Percentiles rank a stretch among this genome's conserved stretches.
Evolutionary conservation across 2,888 invertebrate genomes (phyloP).

Genomic region (Lottia scabra): DNA sequence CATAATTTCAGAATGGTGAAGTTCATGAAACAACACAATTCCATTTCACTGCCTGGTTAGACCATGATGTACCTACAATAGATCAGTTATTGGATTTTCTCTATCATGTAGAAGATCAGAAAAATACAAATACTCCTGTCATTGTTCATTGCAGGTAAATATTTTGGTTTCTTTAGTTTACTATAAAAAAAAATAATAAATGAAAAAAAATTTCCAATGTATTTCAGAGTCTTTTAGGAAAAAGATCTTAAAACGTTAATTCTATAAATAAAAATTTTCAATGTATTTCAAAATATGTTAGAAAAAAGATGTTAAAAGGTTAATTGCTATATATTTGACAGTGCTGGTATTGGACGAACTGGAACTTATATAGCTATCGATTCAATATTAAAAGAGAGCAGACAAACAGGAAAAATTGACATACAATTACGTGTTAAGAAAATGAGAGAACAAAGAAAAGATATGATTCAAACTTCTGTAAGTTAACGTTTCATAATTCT

Average conservation of each 20-base stretch:
- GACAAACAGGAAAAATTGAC: slow-evolving; percentile 8
- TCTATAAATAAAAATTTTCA: no score
- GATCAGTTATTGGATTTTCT: slow-evolving; percentile 22
- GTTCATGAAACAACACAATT: slow-evolving; percentile 10
- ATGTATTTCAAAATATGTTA: no score
- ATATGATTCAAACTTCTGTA: slow-evolving; percentile 18
- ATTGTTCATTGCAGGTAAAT: slow-evolving; percentile 23
- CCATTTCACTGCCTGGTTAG: slow-evolving; percentile 21
- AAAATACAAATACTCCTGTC: slow-evolving; percentile 5
- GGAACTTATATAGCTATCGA: slow-evolving; percentile 23
- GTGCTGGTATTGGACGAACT: slow-evolving; percentile 19
- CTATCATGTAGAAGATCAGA: slow-evolving; percentile 16
- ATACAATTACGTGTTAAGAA: slow-evolving; percentile 11
- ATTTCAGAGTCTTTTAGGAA: no score
- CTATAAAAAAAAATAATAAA: no score
- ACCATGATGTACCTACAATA: slow-evolving; percentile 17
- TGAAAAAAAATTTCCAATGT: no score
- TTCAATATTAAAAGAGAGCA: slow-evolving; percentile 14
- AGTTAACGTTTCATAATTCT: no score
- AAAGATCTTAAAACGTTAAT: no score
- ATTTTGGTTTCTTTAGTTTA: background rate
- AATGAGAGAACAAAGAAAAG: slow-evolving; percentile 15
- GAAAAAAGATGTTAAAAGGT: no score
- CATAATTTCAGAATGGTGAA: slow-evolving; percentile 10
- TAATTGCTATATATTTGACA: background rate